These are phyloP conservation scores for Pseudochromis fuscus DNA, from an alignment of 2,797 vertebrate genomes.

Conservation along the genomic window DNA sequence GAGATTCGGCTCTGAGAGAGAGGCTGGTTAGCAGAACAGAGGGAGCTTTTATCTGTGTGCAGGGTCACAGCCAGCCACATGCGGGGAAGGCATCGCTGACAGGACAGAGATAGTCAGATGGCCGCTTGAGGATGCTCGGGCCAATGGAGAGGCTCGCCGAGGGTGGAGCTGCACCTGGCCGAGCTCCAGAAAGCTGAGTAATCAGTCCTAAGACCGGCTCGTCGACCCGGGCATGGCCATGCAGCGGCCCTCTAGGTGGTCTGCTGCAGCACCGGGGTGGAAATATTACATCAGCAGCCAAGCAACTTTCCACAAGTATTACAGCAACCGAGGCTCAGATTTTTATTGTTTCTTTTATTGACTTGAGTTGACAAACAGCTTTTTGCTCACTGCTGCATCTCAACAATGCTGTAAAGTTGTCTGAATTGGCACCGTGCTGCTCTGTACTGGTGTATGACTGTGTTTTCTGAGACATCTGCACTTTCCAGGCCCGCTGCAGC, in stretches of 20 bases:
- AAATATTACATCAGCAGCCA: slow-evolving; percentile 19
- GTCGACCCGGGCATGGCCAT: slow-evolving; percentile 48
- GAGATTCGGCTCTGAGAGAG: slow-evolving; percentile 16
- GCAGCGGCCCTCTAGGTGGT: slow-evolving; percentile 39
- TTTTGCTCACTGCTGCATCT: slow-evolving; percentile 34
- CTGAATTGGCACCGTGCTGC: not conserved
- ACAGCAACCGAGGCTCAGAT: too few species aligned
- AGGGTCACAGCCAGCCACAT: slow-evolving; percentile 39
- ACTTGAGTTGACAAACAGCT: too few species aligned
- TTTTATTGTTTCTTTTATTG: too few species aligned
- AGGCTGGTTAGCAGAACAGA: slow-evolving; percentile 14
- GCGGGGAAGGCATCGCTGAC: slow-evolving; percentile 13
- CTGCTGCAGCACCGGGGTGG: slow-evolving; percentile 42
- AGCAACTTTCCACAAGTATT: not conserved
- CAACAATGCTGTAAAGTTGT: slow-evolving; percentile 14
- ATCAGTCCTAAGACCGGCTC: slow-evolving; percentile 62
- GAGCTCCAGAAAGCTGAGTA: slow-evolving; percentile 73
- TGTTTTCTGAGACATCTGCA: slow-evolving; percentile 47
- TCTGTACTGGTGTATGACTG: not conserved
- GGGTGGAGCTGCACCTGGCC: slow-evolving; percentile 66
- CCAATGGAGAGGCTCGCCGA: slow-evolving; percentile 19
- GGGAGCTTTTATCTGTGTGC: slow-evolving; percentile 35
- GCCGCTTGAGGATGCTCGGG: slow-evolving; percentile 15
- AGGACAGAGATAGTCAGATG: slow-evolving; percentile 22
- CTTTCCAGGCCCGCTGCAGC: slow-evolving; percentile 41